Conservation (phyloP, 2,797 vertebrate species). For the Lacerta viridis region DNA sequence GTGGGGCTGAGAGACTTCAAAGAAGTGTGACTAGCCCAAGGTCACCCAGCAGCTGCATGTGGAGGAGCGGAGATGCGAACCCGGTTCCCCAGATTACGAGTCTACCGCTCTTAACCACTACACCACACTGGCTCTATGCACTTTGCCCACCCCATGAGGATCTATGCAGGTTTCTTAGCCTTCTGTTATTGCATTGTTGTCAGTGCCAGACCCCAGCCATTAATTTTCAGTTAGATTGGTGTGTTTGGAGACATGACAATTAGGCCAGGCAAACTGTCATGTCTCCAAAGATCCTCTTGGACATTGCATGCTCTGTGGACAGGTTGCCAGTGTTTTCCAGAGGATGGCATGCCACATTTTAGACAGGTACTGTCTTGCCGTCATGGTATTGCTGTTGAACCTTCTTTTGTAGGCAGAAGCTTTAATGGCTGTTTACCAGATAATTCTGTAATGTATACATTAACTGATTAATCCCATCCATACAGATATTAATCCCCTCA, state of each 20-base stretch:
- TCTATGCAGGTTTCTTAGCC: neutral
- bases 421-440: neutral
- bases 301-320: neutral
- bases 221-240: neutral
- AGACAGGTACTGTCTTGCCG: neutral
- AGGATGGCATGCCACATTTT: neutral
- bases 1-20: no score
- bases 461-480: constrained; percentile 1
- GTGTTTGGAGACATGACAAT: neutral
- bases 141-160: neutral
- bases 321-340: neutral
- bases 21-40: no score
- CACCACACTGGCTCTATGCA: no score
- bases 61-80: no score
- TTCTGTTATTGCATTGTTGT: neutral
- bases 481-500: neutral
- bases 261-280: neutral
- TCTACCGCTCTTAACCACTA: no score
- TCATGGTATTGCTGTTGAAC: neutral
- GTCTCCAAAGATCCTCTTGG: neutral
- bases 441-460: neutral
- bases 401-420: neutral
- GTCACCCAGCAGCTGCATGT: no score
- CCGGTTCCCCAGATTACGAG: no score
- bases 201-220: neutral